Evolutionary conservation across 1,140 invertebrate genomes (phyloP), one percentile per base, ranked within the genome.

Genomic region (Brachionus koreanus): DNA sequence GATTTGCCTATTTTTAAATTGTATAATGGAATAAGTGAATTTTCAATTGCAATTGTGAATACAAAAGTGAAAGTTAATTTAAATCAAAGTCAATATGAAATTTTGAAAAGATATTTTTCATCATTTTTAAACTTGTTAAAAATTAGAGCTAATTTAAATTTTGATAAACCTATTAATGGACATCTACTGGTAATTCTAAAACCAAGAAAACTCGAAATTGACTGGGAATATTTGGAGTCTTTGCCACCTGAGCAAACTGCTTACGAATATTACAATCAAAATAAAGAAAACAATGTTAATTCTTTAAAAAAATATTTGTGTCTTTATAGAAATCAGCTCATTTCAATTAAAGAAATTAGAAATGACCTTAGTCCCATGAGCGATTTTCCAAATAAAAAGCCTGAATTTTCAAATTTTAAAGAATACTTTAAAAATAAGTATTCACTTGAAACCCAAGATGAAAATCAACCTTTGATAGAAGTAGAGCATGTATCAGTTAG

Each of bases 381-480:
- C 25, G 3, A 29, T 33, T 79, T 79, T 79, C 76, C 76, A 3
- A 42, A 35, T n/a, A 43, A 35, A 52, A 52, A 39, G 6, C 9
- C 19, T 74, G 16, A 79, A 79, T 25, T 35, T 25, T 5, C 19
- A 0, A 61, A 79, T 29, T 79, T 79, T 61, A 43, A 39, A 19
- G 33, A 39, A 19, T 79, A 79, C 13, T 79, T 79, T 35, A 39
- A 79, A 13, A 12, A 37, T 16, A 63, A 79, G 25, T 79, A 79
- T 29, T 6, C 33, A 33, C 5, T 79, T 3, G 35, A 65, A 37
- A 79, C 61, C 10, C 3, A 13, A 9, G n/a, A 37, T 37, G 23
- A 39, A 23, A 5, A 61, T 5, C 76, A 79, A 13, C 76, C 76
- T 29, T 42, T 79, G 49, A 49, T 79, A n/a, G 76, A 79, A 25